These are phyloP conservation scores for Lytechinus pictus DNA, from an alignment of 35 echinoderm and acorn worm genomes.

Conservation along the genomic window DNA sequence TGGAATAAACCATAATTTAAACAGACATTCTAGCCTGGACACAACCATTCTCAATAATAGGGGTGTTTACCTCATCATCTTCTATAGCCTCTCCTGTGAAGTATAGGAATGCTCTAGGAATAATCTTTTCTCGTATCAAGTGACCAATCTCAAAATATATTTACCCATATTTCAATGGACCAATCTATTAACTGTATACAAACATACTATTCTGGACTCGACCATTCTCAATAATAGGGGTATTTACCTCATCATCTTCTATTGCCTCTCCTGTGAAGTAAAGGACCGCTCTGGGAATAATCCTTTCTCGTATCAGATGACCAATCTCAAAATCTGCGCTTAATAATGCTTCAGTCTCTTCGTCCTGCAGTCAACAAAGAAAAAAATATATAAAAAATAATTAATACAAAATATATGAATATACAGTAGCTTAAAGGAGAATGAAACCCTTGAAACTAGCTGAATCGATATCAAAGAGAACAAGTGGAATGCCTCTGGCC, in stretches of 20 bases:
- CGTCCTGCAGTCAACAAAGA: constrained; percentile 73
- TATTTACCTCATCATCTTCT: constrained; percentile 95
- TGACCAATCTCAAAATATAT: constrained; percentile 14
- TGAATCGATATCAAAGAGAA: too few relatives aligned
- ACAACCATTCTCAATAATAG: not conserved
- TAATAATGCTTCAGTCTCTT: constrained; percentile 85
- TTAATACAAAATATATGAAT: not conserved
- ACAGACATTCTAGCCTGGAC: not conserved
- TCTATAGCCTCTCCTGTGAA: constrained; percentile 99
- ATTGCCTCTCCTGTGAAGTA: constrained; percentile 99
- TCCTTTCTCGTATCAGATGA: constrained; percentile 93
- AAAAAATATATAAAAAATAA: not conserved
- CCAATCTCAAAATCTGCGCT: constrained; percentile 98
- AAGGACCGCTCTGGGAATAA: constrained; percentile 89
- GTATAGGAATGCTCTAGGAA: constrained; percentile 76
- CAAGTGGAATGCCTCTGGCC: too few relatives aligned
- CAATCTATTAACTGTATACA: not conserved
- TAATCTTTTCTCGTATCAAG: constrained; percentile 88
- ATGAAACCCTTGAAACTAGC: too few relatives aligned
- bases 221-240: not conserved
- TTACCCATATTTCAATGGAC: not conserved
- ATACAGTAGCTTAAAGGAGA: too few relatives aligned
- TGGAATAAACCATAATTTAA: not conserved
- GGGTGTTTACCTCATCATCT: constrained; percentile 66
- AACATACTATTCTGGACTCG: not conserved